Evolutionary conservation across 2,797 vertebrate species (phyloP).

Genomic region (Tympanoctomys barrerae): DNA sequence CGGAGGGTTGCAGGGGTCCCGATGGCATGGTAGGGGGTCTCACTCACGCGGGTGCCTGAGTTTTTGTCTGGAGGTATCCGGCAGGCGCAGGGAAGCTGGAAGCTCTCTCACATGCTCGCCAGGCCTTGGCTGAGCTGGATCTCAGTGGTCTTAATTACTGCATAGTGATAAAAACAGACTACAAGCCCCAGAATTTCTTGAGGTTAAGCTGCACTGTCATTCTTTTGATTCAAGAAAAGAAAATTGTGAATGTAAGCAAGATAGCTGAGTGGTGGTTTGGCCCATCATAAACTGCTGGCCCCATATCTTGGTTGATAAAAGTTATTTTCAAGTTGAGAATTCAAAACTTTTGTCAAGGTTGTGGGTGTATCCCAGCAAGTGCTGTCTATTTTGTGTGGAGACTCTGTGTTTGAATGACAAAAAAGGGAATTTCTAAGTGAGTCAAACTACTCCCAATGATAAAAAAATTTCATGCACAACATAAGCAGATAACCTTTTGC

Average conservation of each 20-base stretch:
- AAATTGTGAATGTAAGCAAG: neutral
- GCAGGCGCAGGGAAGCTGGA: no score
- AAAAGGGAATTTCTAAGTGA: neutral
- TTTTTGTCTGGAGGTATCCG: no score
- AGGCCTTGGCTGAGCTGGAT: no score
- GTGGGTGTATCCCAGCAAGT: neutral
- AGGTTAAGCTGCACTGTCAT: neutral
- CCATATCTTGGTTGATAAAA: neutral
- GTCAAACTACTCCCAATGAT: neutral
- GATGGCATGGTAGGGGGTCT: no score
- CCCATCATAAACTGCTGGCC: neutral
- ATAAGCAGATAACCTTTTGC: neutral
- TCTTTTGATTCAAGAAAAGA: neutral
- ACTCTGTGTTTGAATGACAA: neutral
- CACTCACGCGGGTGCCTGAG: no score
- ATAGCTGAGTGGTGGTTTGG: neutral
- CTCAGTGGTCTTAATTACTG: neutral
- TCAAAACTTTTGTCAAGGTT: slow-evolving; percentile 16
- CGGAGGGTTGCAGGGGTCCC: no score
- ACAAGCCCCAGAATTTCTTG: neutral
- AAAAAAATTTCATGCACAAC: slow-evolving; percentile 6
- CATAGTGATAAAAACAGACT: slow-evolving; percentile 21
- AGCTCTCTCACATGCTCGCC: no score
- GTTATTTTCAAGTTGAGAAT: neutral
- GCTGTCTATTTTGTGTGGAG: neutral